Evolutionary conservation across 1,140 invertebrate species (phyloP).

Genomic region (Cylas formicarius): DNA sequence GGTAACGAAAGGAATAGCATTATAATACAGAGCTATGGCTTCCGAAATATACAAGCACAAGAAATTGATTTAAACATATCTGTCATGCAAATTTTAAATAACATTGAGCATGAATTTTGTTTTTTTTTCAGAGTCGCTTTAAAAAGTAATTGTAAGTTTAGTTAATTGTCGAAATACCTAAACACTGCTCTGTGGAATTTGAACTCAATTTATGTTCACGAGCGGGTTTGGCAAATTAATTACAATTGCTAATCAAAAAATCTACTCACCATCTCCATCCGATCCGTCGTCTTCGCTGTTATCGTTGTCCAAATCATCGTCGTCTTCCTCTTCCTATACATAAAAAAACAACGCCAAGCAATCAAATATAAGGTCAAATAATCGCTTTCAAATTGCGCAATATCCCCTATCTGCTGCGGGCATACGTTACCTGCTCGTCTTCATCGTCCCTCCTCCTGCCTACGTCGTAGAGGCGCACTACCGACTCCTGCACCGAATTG

Average conservation of each 20-base stretch:
- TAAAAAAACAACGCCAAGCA: slow-evolving; percentile 30
- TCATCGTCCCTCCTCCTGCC: slow-evolving; percentile 64
- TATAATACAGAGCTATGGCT: too few species aligned
- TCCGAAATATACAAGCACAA: too few species aligned
- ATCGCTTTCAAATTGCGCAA: slow-evolving; percentile 6
- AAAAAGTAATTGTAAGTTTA: background rate
- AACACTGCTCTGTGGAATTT: background rate
- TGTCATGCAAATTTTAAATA: background rate
- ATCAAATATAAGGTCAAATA: too few species aligned
- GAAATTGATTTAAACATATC: too few species aligned
- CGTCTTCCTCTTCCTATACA: slow-evolving; percentile 65
- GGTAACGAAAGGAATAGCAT: too few species aligned
- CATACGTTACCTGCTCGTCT: slow-evolving; percentile 54
- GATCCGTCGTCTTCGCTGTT: slow-evolving; percentile 50
- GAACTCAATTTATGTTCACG: slow-evolving; percentile 1
- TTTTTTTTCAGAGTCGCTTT: background rate
- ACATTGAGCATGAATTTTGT: slow-evolving; percentile 3
- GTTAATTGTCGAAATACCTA: background rate
- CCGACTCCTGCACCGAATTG: slow-evolving; percentile 73
- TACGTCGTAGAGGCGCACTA: slow-evolving; percentile 76
- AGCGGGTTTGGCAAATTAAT: slow-evolving; percentile 15
- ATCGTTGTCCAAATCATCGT: slow-evolving; percentile 53
- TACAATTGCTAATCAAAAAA: slow-evolving; percentile 3
- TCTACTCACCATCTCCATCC: slow-evolving; percentile 42
- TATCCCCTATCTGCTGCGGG: background rate